Evolutionary conservation across 2,797 vertebrate species (phyloP), one percentile per base, ranked within the genome.

Genomic region (Thamnophis elegans): DNA sequence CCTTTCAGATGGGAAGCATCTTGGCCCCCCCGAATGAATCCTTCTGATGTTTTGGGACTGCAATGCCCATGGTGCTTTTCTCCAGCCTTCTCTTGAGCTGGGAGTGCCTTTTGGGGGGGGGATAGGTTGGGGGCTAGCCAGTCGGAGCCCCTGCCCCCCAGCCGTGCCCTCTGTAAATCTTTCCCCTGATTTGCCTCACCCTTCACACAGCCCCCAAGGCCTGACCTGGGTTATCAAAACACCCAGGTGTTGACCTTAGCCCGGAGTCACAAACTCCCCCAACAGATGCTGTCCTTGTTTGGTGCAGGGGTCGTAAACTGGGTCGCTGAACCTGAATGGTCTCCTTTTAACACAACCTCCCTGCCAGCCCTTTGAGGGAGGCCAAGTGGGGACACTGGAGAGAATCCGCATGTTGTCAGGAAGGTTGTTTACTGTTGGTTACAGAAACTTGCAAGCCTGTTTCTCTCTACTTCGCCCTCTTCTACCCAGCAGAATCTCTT

Each of bases 221-320:
- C 36, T 47, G 12, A 82, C 36, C 73, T 1, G 1, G 73, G 73
- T 47, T 82, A 82, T 82, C 73, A 5, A 82, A 82, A 82, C 73
- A 82, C 36, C 1, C 20, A 1, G 0, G 4, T 47, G 36, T 82
- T 82, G 73, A 47, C 73, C 1, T 82, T 47, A 47, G 20, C 68
- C 8, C 9, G 8, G 3, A 12, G 0, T 1, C 5, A 3, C 36
- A 22, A 22, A 78, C 18, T 18, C 20, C 1, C 2, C 36, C 1
- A 5, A 4, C 73, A 78, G 73, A 22, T 78, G 73, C 32, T 0
- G 0, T 11, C 36, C 36, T 10, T 42, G 32, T 1, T 4, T 18
- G 0, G 20, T 78, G 36, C 32, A 20, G 16, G 16, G 68, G 4
- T 18, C 10, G 1, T 36, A 3, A 20, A 9, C 68, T 18, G 32